Base-by-base conservation (phyloP, 2,797 vertebrate genomes). In the Macropus fuliginosus region DNA sequence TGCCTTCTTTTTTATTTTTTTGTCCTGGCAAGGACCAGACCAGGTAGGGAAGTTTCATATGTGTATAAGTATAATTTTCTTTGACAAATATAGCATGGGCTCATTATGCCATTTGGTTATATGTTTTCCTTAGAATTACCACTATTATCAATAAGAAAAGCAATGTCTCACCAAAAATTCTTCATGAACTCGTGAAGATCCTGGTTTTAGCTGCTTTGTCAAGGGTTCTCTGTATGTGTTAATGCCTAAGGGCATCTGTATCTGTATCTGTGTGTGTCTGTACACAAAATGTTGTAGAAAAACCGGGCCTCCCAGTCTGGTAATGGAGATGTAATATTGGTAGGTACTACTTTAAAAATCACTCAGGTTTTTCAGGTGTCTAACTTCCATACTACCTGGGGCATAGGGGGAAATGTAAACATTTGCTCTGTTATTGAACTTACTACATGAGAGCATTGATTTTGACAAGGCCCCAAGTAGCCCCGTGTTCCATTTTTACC, bases 321-420 rank as follows among this genome's bases (percentile, higher is more conserved):
- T 91, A 98, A 98, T 95, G 92, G 94, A 97, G 96, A 97, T 97
- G 97, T 34, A 0, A 94, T 97, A 92, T 93, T 94, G 97, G 98
- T 1, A 0, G 97, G 98, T 1, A 0, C 97, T 92, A 95, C 94
- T 97, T 98, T 96, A 97, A 97, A 98, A 97, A 95, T 16, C 96
- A 91, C 92, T 97, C 95, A 93, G 96, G 97, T 97, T 98, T 98
- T 98, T 97, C 92, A 46, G 93, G 95, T 96, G 97, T 91, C 93
- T 90, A 57, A 66, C 98, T 98, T 96, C 97, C 40, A 91, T 96
- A 97, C 96, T 97, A 93, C 96, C 95, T 31, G 91, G 97, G 98
- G 97, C 97, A 96, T 96, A 97, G 96, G 98, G 98, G 98, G 98
- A 98, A 98, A 99, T 98, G 98, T 98, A 99, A 99, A 99, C 98